Base-by-base conservation (phyloP, 1,140 invertebrate species). In the Eufriesea mexicana region DNA sequence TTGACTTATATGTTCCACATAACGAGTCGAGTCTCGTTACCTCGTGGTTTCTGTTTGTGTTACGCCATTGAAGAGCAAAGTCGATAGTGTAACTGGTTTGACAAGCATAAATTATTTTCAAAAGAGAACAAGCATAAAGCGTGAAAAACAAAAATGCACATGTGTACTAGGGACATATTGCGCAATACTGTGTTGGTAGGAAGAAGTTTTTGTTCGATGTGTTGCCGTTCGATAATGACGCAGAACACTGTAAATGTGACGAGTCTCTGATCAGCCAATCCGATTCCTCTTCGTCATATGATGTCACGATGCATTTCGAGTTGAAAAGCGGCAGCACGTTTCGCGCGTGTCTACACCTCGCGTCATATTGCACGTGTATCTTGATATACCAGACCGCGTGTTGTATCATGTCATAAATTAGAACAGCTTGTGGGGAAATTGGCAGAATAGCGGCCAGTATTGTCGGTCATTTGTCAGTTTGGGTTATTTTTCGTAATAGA, bases 251-350 rank as follows among this genome's bases (percentile, higher is more conserved):
- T 79, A 85, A 73, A 77, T 49, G 73, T 57, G 28, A 79, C 67
- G 85, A 84, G 79, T 79, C 73, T 66, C 4, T 5, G 49, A 7
- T 25, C 47, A 55, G 20, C 71, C 84, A 87, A 85, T 87, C 51
- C 47, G 42, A 14, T 12, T 18, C 67, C 18, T 35, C 16, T 42
- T 66, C 47, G 12, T 5, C 70, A 18, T 9, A 51, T 42, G 28
- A 57, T 73, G 68, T 72, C 81, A 45, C 35, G 47, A 25, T 75
- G 51, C 49, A 66, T 66, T 79, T 61, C 14, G 18, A 8, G 35
- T 45, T 23, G 67, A 66, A 51, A 57, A 28, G 9, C n/a, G 49
- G n/a, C 61, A 7, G n/a, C 61, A 7, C 18, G 25, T 12, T 23
- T 54, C 67, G 20, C 68, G 20, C 54, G 16, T n/a, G 20, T 7